phyloP scores from a whole-genome alignment of 2,888 invertebrate genomes.

The Pinctada fucata region DNA sequence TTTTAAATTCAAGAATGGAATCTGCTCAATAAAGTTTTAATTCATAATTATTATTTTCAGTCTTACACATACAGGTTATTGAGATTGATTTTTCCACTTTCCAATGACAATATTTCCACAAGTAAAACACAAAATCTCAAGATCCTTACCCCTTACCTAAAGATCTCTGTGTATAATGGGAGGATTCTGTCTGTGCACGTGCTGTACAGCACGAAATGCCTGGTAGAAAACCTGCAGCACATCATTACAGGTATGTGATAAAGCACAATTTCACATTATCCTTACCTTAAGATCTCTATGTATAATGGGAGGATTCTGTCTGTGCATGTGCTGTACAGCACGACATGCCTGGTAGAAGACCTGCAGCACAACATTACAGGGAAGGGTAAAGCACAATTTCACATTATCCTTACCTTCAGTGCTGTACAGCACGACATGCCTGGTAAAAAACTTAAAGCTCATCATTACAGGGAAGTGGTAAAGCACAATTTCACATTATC shows the following conservation, averaged over 20 bases:
- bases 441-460: slow-evolving; percentile 92
- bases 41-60: too few relatives aligned
- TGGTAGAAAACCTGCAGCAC: slow-evolving; percentile 92
- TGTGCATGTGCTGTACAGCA: slow-evolving; percentile 96
- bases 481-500: slow-evolving; percentile 64
- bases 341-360: slow-evolving; percentile 94
- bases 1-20: too few relatives aligned
- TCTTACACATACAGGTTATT: too few relatives aligned
- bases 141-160: slow-evolving; percentile 81
- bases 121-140: too few relatives aligned
- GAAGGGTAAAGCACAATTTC: slow-evolving; percentile 56
- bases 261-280: slow-evolving; percentile 63
- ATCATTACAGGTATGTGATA: slow-evolving; percentile 72
- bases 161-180: slow-evolving; percentile 97
- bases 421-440: slow-evolving; percentile 91
- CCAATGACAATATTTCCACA: too few relatives aligned
- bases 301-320: slow-evolving; percentile 90
- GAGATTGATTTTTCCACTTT: too few relatives aligned
- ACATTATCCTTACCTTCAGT: slow-evolving; percentile 84
- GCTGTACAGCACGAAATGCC: slow-evolving; percentile 91
- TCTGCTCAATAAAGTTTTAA: too few relatives aligned
- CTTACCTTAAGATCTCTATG: slow-evolving; percentile 95
- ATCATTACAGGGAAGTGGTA: slow-evolving; percentile 72
- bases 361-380: slow-evolving; percentile 80
- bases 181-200: slow-evolving; percentile 93